Evolutionary conservation across 2,113 vertebrate species (phyloP).

Genomic region (Heterochromis multidens): DNA sequence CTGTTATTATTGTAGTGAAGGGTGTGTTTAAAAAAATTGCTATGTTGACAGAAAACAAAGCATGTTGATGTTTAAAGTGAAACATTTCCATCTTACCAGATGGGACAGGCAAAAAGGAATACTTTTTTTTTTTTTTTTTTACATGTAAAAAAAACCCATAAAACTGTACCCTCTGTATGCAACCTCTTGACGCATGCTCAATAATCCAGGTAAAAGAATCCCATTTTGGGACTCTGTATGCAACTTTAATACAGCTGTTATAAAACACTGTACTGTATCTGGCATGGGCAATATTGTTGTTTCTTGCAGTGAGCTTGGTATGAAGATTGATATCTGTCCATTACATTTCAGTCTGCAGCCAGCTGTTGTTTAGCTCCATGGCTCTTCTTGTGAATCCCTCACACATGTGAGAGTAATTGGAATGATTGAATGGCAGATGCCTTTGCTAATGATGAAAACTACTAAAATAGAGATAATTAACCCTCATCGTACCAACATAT

Average conservation of each 20-base stretch:
- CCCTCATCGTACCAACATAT: accelerated
- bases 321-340: too few relatives aligned
- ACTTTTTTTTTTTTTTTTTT: neutral
- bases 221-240: too few relatives aligned
- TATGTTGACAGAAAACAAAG: neutral
- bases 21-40: neutral
- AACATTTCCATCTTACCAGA: neutral
- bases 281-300: neutral
- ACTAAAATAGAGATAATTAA: too few relatives aligned
- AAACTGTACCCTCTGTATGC: too few relatives aligned
- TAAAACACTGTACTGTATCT: neutral
- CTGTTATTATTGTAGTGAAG: neutral
- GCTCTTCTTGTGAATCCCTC: neutral
- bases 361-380: neutral
- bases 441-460: neutral
- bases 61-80: neutral
- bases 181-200: too few relatives aligned
- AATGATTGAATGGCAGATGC: neutral
- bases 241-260: neutral
- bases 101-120: accelerated
- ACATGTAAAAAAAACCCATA: too few relatives aligned
- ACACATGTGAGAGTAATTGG: neutral
- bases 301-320: too few relatives aligned
- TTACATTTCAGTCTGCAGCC: too few relatives aligned
- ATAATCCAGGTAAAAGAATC: too few relatives aligned